Evolutionary conservation across 2,797 vertebrate species (phyloP).

Genomic region (Erethizon dorsatum): DNA sequence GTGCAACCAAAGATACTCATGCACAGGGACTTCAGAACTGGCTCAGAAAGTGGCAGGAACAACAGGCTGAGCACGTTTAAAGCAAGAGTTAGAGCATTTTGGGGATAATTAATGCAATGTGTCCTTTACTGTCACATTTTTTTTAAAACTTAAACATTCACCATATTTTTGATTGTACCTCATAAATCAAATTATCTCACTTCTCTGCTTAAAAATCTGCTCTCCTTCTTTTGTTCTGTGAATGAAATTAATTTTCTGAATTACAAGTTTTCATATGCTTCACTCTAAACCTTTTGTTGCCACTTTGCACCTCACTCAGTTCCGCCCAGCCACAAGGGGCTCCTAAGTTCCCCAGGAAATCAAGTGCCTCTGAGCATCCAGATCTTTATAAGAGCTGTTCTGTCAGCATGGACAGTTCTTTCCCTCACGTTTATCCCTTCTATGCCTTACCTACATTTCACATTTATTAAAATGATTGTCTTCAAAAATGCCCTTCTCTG

Average conservation of each 20-base stretch:
- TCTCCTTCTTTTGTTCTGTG: background rate
- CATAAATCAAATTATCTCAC: constrained; percentile 29
- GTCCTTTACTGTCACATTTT: background rate
- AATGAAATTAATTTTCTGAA: constrained; percentile 37
- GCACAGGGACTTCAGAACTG: background rate
- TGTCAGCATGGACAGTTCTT: background rate
- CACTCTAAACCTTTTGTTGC: background rate
- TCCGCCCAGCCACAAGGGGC: background rate
- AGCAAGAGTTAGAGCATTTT: background rate
- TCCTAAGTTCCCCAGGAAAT: background rate
- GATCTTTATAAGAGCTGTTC: background rate
- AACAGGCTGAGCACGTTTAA: background rate
- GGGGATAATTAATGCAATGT: background rate
- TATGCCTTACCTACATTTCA: constrained; percentile 13
- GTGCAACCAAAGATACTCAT: background rate
- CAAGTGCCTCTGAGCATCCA: background rate
- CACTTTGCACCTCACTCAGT: background rate
- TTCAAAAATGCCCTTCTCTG: background rate
- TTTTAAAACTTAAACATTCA: background rate
- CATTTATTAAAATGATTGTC: constrained; percentile 36
- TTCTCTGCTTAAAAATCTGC: constrained; percentile 21
- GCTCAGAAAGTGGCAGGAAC: background rate
- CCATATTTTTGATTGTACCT: background rate
- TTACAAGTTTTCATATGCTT: background rate
- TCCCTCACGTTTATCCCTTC: background rate